Evolutionary conservation across 2,888 invertebrate species (phyloP).

Genomic region (Sesamia inferens): DNA sequence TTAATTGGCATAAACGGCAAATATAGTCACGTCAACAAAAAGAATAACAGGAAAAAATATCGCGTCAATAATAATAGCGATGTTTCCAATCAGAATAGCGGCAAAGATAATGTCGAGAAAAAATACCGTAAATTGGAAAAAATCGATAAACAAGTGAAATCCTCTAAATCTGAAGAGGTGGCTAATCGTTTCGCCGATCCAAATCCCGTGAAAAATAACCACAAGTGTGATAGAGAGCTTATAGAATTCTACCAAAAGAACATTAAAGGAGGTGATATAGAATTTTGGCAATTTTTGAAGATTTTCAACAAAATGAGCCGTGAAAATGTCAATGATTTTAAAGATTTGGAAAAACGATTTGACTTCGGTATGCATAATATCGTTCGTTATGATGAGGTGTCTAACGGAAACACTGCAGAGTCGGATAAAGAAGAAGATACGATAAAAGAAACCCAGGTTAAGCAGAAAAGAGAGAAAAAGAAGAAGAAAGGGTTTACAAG

Average conservation of each 20-base stretch:
- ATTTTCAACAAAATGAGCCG: conserved; percentile 81
- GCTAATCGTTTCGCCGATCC: conserved; percentile 73
- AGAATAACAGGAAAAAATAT: conserved; percentile 22
- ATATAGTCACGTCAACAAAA: conserved; percentile 21
- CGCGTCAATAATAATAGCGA: background rate
- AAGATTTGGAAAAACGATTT: conserved; percentile 73
- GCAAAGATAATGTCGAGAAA: background rate
- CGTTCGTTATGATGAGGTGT: background rate
- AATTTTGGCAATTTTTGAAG: conserved; percentile 85
- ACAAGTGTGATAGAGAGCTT: conserved; percentile 79
- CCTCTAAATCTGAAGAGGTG: background rate
- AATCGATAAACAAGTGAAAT: background rate
- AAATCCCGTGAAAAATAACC: conserved; percentile 77
- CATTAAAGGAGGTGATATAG: conserved; percentile 80
- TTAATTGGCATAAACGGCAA: conserved; percentile 25
- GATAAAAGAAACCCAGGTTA: background rate
- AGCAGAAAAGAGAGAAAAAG: background rate
- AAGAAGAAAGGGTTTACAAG: conserved; percentile 45
- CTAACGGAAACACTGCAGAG: background rate
- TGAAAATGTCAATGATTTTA: conserved; percentile 78
- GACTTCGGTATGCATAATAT: conserved; percentile 75
- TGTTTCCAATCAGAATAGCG: background rate
- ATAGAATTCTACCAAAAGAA: conserved; percentile 81
- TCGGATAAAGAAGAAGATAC: background rate
- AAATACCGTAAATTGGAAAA: conserved; percentile 1